Evolutionary conservation across 2,113 vertebrate genomes (phyloP).

Genomic region (Carollia perspicillata): DNA sequence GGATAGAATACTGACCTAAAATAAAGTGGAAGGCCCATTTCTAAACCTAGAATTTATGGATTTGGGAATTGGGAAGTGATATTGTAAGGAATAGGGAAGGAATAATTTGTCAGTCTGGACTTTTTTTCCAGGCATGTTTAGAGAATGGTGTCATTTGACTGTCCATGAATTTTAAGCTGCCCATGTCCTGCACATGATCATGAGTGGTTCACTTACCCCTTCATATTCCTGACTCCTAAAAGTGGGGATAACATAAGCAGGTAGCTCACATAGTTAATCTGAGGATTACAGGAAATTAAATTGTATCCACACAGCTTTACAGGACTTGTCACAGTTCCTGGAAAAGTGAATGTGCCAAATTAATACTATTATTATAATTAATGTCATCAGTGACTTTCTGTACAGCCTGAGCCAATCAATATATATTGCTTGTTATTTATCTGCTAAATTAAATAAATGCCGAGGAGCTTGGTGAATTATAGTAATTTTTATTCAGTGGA

Average conservation of each 20-base stretch:
- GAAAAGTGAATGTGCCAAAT: not conserved
- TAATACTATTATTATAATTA: not conserved
- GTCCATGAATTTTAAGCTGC: not conserved
- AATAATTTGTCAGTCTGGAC: not conserved
- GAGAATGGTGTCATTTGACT: not conserved
- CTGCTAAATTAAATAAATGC: conserved; percentile 6
- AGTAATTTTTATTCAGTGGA: not conserved
- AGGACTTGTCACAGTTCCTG: not conserved
- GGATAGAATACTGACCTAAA: not conserved
- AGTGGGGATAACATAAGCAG: not conserved
- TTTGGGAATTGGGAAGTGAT: not conserved
- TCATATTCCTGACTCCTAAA: not conserved
- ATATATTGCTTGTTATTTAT: not conserved
- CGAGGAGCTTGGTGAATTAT: not conserved
- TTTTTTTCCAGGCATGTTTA: not conserved
- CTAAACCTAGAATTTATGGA: not conserved
- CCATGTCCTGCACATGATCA: fast-evolving
- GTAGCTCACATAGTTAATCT: not conserved
- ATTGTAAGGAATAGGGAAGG: not conserved
- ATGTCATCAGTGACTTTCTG: not conserved
- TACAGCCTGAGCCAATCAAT: not conserved
- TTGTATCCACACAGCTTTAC: not conserved
- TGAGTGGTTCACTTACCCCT: not conserved
- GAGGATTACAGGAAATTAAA: not conserved
- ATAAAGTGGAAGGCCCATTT: not conserved